Evolutionary conservation across 2,888 invertebrate species (phyloP).

Genomic region (Campoplex capitator): DNA sequence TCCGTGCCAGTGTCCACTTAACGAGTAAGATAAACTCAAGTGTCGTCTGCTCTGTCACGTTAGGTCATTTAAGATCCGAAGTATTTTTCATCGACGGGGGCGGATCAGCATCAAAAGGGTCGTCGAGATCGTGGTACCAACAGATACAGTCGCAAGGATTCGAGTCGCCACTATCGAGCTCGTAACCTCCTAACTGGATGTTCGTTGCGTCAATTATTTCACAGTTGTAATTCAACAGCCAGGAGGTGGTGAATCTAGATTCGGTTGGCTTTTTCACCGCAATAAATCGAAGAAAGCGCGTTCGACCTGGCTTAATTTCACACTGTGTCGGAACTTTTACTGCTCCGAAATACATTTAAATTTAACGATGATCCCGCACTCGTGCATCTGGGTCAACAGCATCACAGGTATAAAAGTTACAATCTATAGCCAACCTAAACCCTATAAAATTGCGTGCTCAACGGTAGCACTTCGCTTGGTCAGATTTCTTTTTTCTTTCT

Average conservation of each 20-base stretch:
- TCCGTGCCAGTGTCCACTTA: too few species aligned
- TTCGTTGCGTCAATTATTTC: not conserved
- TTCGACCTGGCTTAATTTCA: not conserved
- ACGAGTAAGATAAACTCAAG: too few species aligned
- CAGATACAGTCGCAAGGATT: not conserved
- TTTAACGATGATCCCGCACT: slow-evolving; percentile 16
- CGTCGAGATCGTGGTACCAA: not conserved
- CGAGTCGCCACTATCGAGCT: not conserved
- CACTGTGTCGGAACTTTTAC: slow-evolving; percentile 3
- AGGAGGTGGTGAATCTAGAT: not conserved
- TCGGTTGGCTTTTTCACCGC: not conserved
- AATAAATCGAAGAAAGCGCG: not conserved
- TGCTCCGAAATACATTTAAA: not conserved
- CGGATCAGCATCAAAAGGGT: not conserved
- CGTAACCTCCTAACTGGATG: not conserved
- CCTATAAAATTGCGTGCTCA: slow-evolving; percentile 7
- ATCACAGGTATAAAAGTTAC: not conserved
- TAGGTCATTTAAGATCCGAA: not conserved
- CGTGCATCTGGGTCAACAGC: slow-evolving; percentile 18
- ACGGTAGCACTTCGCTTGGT: not conserved
- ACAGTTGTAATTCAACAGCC: not conserved
- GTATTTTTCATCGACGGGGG: not conserved
- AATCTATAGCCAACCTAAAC: not conserved
- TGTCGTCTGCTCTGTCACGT: not conserved
- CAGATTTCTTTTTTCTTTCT: slow-evolving; percentile 6